Conservation (phyloP, 2,888 invertebrate species). For the Mystacides longicornis region DNA sequence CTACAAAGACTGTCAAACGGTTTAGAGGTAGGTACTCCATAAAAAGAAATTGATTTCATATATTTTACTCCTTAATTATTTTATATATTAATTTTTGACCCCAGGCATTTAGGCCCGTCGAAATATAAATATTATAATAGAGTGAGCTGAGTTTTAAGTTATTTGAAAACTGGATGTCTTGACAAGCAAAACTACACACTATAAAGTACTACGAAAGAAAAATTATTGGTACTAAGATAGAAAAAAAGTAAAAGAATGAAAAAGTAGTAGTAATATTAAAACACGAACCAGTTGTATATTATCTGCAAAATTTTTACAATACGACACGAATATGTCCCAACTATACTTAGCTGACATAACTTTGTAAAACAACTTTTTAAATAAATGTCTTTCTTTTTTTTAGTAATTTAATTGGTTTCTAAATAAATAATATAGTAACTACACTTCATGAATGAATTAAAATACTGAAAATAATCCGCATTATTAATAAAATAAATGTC, state of each 20-base stretch:
- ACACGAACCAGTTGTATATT: constrained; percentile 50
- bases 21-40: too few species aligned
- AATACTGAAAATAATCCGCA: constrained; percentile 2
- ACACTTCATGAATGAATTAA: background rate
- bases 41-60: too few species aligned
- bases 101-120: too few species aligned
- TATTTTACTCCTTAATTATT: too few species aligned
- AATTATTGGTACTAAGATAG: background rate
- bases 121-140: too few species aligned
- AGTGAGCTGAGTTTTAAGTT: too few species aligned
- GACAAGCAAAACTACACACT: background rate
- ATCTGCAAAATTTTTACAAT: constrained; percentile 52
- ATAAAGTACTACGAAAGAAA: background rate
- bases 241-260: background rate
- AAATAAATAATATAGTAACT: background rate
- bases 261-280: background rate
- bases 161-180: too few species aligned
- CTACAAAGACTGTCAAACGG: too few species aligned
- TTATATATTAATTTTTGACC: too few species aligned
- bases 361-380: constrained; percentile 6
- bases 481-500: too few species aligned
- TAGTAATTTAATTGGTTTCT: background rate
- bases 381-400: background rate
- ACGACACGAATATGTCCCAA: constrained; percentile 50
- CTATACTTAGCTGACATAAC: constrained; percentile 38